phyloP scores from a whole-genome alignment of 2,888 invertebrate species.

The Drosophila atripex region DNA sequence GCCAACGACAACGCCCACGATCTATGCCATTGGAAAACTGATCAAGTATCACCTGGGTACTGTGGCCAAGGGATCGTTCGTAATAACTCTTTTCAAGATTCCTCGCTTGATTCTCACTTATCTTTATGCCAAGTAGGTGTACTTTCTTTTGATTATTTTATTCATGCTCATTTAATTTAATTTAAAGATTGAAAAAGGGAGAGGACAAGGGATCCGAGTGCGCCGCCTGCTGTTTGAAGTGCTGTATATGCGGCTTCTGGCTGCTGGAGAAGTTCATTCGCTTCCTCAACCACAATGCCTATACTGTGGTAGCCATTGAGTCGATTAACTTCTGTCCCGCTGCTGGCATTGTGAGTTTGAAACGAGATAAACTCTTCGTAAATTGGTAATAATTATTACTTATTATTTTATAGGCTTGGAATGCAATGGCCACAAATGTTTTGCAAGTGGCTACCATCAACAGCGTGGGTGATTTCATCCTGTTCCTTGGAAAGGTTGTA shows the following conservation, averaged over 20 bases:
- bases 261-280: constrained; percentile 95
- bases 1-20: constrained; percentile 87
- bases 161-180: constrained; percentile 47
- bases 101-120: constrained; percentile 95
- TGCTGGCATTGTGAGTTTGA: constrained; percentile 90
- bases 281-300: constrained; percentile 97
- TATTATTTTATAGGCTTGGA: constrained; percentile 89
- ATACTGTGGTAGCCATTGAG: constrained; percentile 96
- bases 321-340: constrained; percentile 95
- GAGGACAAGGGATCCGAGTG: constrained; percentile 90
- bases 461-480: constrained; percentile 95
- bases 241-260: constrained; percentile 95
- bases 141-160: background rate
- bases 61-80: constrained; percentile 96
- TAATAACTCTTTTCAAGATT: constrained; percentile 96
- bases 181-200: constrained; percentile 87
- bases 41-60: constrained; percentile 96
- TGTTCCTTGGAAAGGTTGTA: constrained; percentile 92
- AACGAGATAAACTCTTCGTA: background rate
- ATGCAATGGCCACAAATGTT: constrained; percentile 91
- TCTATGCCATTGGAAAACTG: constrained; percentile 87
- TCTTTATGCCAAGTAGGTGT: constrained; percentile 93
- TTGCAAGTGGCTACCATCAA: constrained; percentile 96
- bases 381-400: background rate
- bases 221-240: constrained; percentile 89